Base-by-base conservation (phyloP, 2,113 vertebrate genomes). In the Dasyurus viverrinus region DNA sequence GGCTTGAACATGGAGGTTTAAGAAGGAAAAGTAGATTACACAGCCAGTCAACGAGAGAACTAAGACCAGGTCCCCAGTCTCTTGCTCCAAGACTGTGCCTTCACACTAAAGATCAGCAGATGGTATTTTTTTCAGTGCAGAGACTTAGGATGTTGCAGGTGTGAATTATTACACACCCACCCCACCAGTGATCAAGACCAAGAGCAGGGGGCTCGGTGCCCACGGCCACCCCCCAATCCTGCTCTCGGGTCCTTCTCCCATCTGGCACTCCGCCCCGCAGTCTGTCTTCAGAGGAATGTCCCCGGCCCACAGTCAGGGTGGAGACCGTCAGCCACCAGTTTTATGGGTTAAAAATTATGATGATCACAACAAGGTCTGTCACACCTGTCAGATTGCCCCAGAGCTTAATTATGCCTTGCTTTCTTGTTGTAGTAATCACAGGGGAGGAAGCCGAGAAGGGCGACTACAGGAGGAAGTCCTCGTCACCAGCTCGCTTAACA, bases 321-420 rank as follows among this genome's bases (percentile, higher is more conserved):
- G 68, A 84, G 36, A 42, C n/a, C 23, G n/a, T 23, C 68, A 84
- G 68, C 42, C n/a, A 84, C 16, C 52, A 9, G 6, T 42, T 93
- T 52, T 54, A 84, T 46, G 27, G 5, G 36, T 30, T 93, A 12
- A 25, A 76, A 96, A 47, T 54, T 54, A 89, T 76, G 55, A 19
- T 1, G 54, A 25, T 12, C 19, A 90, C 19, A 90, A 90, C 14
- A 92, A 3, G 89, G 42, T 47, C 53, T 93, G 46, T 84, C 68
- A 84, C n/a, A 84, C 68, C 68, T 84, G 68, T 84, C n/a, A 84
- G 68, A 84, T 84, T 84, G 68, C 68, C n/a, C 68, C n/a, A 84
- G 68, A 84, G 68, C 68, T 42, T 84, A 84, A 84, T 42, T 84
- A 84, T 42, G 19, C 68, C 68, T 84, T 84, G 68, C 68, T 84